phyloP scores from a whole-genome alignment of 2,797 vertebrate genomes.

The Harpagifer antarcticus region DNA sequence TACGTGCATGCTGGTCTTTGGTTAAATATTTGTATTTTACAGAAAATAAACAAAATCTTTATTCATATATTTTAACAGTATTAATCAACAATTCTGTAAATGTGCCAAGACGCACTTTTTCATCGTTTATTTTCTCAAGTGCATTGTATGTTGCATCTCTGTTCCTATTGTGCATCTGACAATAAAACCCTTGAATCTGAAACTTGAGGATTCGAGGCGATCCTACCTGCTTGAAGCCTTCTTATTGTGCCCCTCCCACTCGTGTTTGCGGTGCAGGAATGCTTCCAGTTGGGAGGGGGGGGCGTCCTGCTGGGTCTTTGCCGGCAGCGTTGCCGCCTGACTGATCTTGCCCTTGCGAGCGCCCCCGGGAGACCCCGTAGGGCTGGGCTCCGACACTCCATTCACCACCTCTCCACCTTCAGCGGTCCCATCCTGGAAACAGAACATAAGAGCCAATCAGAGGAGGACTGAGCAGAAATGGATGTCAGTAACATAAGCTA shows the following conservation, averaged over 20 bases:
- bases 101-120: too few species aligned
- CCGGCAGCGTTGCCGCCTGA: constrained; percentile 92
- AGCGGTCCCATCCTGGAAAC: constrained; percentile 82
- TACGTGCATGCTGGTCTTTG: too few species aligned
- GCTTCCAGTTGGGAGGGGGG: constrained; percentile 92
- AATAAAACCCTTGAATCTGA: too few species aligned
- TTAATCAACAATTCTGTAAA: too few species aligned
- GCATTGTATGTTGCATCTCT: too few species aligned
- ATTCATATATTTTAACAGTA: too few species aligned
- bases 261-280: constrained; percentile 94
- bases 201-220: too few species aligned
- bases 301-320: constrained; percentile 89
- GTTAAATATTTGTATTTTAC: too few species aligned
- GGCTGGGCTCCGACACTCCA: constrained; percentile 91
- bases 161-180: too few species aligned
- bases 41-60: too few species aligned
- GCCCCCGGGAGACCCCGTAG: constrained; percentile 89
- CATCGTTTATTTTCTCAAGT: too few species aligned
- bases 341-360: constrained; percentile 89
- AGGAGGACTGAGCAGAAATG: fast-evolving
- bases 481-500: not conserved
- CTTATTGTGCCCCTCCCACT: constrained; percentile 96
- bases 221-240: constrained; percentile 95
- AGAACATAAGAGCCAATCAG: constrained; percentile 19
- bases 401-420: constrained; percentile 90